Percentiles rank a stretch among this genome's conserved stretches.
Conservation (phyloP, 2,113 vertebrate species). For the Brachyistius frenatus region DNA sequence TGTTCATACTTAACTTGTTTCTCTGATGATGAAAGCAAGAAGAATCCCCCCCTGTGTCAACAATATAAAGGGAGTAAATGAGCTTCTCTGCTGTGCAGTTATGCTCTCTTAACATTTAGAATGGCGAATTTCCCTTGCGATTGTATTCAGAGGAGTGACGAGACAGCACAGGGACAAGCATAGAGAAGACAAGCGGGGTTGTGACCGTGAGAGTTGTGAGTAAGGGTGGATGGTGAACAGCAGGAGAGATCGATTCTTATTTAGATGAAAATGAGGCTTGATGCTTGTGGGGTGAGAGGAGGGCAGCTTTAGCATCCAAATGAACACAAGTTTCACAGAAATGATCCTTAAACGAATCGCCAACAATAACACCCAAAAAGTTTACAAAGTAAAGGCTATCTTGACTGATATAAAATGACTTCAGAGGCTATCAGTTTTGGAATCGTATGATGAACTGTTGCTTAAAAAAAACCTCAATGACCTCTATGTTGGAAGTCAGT, state of each 20-base stretch:
- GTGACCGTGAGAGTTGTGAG: constrained; percentile 80
- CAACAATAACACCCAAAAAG: constrained; percentile 61
- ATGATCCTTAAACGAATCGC: constrained; percentile 65
- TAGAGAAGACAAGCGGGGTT: constrained; percentile 76
- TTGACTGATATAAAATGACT: constrained; percentile 43
- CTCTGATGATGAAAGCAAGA: constrained; percentile 24
- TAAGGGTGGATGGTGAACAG: constrained; percentile 81
- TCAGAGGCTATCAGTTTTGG: constrained; percentile 22
- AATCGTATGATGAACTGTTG: constrained; percentile 23
- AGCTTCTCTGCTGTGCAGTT: constrained; percentile 18
- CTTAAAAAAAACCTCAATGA: constrained; percentile 20
- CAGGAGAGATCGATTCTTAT: constrained; percentile 88
- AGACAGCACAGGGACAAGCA: constrained; percentile 65
- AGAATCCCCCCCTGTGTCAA: not conserved
- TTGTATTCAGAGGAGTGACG: constrained; percentile 60
- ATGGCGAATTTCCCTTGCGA: constrained; percentile 36
- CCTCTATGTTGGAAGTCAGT: not conserved
- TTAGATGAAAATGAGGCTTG: constrained; percentile 89
- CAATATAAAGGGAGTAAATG: constrained; percentile 13
- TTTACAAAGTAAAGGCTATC: constrained; percentile 53
- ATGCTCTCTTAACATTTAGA: constrained; percentile 28
- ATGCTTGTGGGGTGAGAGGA: constrained; percentile 82
- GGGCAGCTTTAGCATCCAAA: constrained; percentile 83
- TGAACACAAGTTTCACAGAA: constrained; percentile 78
- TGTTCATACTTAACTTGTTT: constrained; percentile 49